These are phyloP conservation scores for Catonia carolina DNA, from an alignment of 2,888 invertebrate genomes.

Conservation along the genomic window DNA sequence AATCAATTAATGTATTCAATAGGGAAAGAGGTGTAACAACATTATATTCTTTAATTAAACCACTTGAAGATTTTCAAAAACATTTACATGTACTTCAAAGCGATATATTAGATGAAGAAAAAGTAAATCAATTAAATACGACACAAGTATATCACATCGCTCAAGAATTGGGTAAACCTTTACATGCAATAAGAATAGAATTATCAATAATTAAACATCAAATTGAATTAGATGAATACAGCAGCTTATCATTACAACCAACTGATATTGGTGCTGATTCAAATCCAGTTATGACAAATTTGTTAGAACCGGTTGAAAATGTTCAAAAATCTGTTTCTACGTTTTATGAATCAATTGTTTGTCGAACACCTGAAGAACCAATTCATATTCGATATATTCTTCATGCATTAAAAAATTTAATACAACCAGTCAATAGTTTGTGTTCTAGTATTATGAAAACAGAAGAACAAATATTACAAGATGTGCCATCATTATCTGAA, in stretches of 20 bases:
- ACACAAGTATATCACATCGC: conserved; percentile 26
- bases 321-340: conserved; percentile 39
- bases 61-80: conserved; percentile 31
- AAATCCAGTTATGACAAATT: conserved; percentile 10
- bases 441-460: conserved; percentile 30
- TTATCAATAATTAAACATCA: conserved; percentile 34
- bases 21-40: conserved; percentile 22
- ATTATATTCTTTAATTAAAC: conserved; percentile 29
- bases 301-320: conserved; percentile 38
- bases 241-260: conserved; percentile 9
- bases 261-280: background rate
- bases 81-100: conserved; percentile 24
- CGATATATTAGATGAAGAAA: conserved; percentile 23
- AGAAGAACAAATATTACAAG: conserved; percentile 31
- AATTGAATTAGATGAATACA: conserved; percentile 33
- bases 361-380: conserved; percentile 33
- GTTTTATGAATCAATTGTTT: conserved; percentile 39
- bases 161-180: conserved; percentile 33
- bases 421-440: conserved; percentile 31
- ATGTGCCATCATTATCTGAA: conserved; percentile 25
- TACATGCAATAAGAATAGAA: conserved; percentile 34
- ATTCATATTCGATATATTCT: conserved; percentile 31
- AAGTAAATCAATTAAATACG: conserved; percentile 22
- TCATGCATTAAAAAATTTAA: conserved; percentile 41
- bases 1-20: conserved; percentile 19